Evolutionary conservation across 2,113 vertebrate species (phyloP).

Genomic region (Neomonachus schauinslandi): DNA sequence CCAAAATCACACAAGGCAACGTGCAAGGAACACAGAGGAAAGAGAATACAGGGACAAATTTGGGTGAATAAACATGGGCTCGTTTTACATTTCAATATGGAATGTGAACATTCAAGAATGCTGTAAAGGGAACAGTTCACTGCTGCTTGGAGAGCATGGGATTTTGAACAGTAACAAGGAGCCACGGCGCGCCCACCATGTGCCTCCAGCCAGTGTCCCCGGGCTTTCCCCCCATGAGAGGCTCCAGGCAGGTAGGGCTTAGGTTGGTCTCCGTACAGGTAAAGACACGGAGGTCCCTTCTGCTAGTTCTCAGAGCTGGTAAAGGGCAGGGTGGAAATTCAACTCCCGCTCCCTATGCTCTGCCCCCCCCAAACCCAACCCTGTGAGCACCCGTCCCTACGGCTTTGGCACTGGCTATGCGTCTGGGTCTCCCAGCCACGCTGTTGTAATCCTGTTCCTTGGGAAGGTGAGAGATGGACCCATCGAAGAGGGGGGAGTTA

Average conservation of each 20-base stretch:
- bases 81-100: not conserved
- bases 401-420: not conserved
- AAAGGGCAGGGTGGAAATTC: not conserved
- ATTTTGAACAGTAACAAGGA: not conserved
- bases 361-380: not conserved
- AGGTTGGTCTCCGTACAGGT: no score
- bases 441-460: not conserved
- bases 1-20: not conserved
- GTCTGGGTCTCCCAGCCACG: not conserved
- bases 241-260: not conserved
- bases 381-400: not conserved
- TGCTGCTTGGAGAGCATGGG: not conserved
- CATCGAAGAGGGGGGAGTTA: not conserved
- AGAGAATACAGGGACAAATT: not conserved
- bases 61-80: not conserved
- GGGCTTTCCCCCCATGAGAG: not conserved
- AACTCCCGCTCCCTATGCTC: not conserved
- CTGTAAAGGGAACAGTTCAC: not conserved
- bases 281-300: not conserved
- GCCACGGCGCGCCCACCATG: fast-evolving
- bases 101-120: not conserved
- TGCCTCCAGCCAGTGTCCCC: not conserved
- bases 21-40: not conserved
- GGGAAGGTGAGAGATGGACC: not conserved
- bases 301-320: not conserved